Percentiles rank a stretch among this genome's conserved stretches.
Evolutionary conservation across 2,797 vertebrate genomes (phyloP).

Genomic region (Anomalospiza imberbis): DNA sequence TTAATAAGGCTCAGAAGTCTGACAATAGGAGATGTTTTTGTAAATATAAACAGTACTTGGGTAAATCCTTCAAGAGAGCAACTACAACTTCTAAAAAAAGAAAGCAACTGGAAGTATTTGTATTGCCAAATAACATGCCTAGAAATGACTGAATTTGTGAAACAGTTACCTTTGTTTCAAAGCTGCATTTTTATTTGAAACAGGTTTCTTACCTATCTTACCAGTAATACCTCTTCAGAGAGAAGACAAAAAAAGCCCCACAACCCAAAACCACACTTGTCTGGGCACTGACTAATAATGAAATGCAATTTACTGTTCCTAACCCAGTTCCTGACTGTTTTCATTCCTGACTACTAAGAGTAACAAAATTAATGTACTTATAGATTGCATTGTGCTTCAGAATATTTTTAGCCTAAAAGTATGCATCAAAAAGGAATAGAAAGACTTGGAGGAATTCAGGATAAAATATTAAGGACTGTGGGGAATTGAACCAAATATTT

Average conservation of each 20-base stretch:
- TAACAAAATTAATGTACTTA: not conserved
- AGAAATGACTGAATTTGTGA: not conserved
- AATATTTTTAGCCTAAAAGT: not conserved
- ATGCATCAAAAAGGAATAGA: not conserved
- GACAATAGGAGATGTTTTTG: not conserved
- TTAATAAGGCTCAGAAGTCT: not conserved
- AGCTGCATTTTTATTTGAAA: conserved; percentile 7
- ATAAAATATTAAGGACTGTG: not conserved
- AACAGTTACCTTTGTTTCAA: conserved; percentile 20
- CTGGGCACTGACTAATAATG: not conserved
- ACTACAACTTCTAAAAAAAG: not conserved
- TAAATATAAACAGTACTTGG: not conserved
- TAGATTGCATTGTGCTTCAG: not conserved
- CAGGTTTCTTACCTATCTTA: not conserved
- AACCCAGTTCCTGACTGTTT: not conserved
- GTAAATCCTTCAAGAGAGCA: not conserved
- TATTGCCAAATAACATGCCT: not conserved
- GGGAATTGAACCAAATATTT: not conserved
- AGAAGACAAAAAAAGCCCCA: not conserved
- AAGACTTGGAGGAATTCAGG: not conserved
- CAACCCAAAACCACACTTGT: not conserved
- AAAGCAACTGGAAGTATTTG: conserved; percentile 4
- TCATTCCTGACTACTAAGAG: not conserved
- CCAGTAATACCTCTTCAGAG: not conserved
- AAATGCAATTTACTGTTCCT: not conserved